Percentiles rank a stretch among this genome's conserved stretches.
Conservation (phyloP, 2,888 invertebrate species). For the Stenotaenia linearis region DNA sequence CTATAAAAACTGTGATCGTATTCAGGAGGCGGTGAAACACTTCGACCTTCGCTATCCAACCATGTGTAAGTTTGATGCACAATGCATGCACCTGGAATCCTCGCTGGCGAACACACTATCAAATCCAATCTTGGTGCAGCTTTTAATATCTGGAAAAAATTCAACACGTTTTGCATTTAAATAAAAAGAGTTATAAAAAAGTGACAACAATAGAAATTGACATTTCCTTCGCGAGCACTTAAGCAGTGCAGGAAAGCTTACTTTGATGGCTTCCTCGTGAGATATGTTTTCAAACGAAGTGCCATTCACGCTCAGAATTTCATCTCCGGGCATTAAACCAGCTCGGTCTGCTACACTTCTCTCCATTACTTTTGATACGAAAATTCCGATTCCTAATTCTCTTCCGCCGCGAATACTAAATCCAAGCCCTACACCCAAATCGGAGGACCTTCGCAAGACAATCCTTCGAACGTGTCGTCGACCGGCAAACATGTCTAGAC, state of each 20-base stretch:
- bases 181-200: constrained; percentile 2
- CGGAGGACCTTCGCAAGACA: constrained; percentile 14
- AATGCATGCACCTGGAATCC: constrained; percentile 48
- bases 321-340: constrained; percentile 84
- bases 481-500: background rate
- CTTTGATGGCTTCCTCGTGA: constrained; percentile 88
- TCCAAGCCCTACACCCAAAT: constrained; percentile 33
- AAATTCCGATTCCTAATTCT: constrained; percentile 50
- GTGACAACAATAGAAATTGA: background rate
- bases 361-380: constrained; percentile 85
- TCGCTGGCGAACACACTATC: constrained; percentile 43
- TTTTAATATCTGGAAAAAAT: constrained; percentile 42
- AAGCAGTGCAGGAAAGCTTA: constrained; percentile 43
- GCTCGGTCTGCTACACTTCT: constrained; percentile 83
- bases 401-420: constrained; percentile 36
- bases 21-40: constrained; percentile 76
- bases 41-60: constrained; percentile 87
- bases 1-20: constrained; percentile 52
- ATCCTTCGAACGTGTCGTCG: constrained; percentile 24
- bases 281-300: constrained; percentile 87
- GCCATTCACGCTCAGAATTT: constrained; percentile 90
- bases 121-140: constrained; percentile 42
- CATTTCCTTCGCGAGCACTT: background rate
- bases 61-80: constrained; percentile 81
- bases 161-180: background rate